Evolutionary conservation across 2,113 vertebrate species (phyloP), one percentile per base, ranked within the genome.

Genomic region (Poicephalus meyeri): DNA sequence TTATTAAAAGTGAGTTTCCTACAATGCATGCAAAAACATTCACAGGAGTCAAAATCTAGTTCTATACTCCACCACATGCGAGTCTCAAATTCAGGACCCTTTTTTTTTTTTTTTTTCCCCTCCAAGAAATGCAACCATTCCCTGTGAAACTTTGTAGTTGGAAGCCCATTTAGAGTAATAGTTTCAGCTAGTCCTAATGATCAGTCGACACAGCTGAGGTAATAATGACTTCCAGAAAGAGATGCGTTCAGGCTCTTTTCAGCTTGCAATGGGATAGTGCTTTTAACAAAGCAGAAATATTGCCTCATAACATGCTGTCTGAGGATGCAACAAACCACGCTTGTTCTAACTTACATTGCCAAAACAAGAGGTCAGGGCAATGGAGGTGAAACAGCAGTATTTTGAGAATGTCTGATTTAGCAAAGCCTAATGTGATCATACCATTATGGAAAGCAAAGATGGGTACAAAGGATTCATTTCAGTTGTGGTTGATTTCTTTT

Each of bases 171-270:
- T 92, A 16, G 61, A 79, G n/a, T 64, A 87, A 72, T 42, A 61
- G 58, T 61, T 94, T 82, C 91, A 89, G 63, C 70, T n/a, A 16
- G n/a, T 87, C 44, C 46, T 96, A 89, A 92, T 92, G 80, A 92
- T 63, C 37, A 16, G 65, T 69, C 1, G 9, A 89, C 87, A 24
- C 10, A 76, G 44, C 25, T 2, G 7, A 84, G 49, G 80, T 85
- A 82, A 88, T 80, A 29, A 79, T 16, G 18, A 61, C 69, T 92
- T 79, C 49, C 63, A 88, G 71, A 60, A 82, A 41, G 65, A 53
- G n/a, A 46, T 46, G 13, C 14, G 28, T 82, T 94, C 65, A 63
- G 52, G 53, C 28, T 91, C 41, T 80, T 63, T 81, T 79, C 52
- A 63, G 83, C 46, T 69, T 61, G n/a, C 60, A 82, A 49, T 39